Evolutionary conservation across 1,140 invertebrate genomes (phyloP).

Genomic region (Pissodes strobi): DNA sequence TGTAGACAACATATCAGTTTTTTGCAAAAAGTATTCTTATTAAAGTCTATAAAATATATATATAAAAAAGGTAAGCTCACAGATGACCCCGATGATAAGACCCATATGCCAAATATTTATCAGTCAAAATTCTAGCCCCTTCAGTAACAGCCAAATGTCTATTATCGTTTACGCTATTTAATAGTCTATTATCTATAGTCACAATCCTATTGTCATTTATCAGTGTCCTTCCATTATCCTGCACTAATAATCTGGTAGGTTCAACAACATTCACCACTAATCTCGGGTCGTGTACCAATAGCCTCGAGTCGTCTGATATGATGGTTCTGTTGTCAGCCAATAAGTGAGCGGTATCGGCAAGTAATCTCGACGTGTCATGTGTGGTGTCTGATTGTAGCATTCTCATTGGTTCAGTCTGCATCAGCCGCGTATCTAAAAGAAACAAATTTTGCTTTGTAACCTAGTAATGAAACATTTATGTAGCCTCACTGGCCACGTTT

Average conservation of each 20-base stretch:
- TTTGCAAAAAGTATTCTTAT: too few relatives aligned
- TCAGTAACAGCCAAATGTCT: constrained; percentile 50
- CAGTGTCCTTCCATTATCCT: constrained; percentile 43
- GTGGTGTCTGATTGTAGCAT: constrained; percentile 44
- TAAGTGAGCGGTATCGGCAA: constrained; percentile 45
- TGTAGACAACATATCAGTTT: too few relatives aligned
- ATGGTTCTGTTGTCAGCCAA: constrained; percentile 43
- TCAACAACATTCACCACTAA: constrained; percentile 50
- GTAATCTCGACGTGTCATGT: constrained; percentile 44
- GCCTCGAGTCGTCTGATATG: constrained; percentile 39
- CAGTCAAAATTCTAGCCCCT: constrained; percentile 47
- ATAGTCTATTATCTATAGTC: constrained; percentile 46
- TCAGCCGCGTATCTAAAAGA: constrained; percentile 36
- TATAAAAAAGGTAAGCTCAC: too few relatives aligned
- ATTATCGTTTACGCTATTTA: constrained; percentile 47
- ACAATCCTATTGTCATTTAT: constrained; percentile 46
- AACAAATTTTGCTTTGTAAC: not conserved
- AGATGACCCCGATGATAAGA: constrained; percentile 54
- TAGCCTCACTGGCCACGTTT: constrained; percentile 28
- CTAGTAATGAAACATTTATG: constrained; percentile 20
- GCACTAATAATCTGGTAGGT: constrained; percentile 46
- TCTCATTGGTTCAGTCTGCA: constrained; percentile 43
- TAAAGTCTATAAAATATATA: too few relatives aligned
- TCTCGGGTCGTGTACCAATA: constrained; percentile 39
- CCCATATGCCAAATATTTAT: constrained; percentile 55